Evolutionary conservation across 2,797 vertebrate genomes (phyloP).

Genomic region (Myotis vivesi): DNA sequence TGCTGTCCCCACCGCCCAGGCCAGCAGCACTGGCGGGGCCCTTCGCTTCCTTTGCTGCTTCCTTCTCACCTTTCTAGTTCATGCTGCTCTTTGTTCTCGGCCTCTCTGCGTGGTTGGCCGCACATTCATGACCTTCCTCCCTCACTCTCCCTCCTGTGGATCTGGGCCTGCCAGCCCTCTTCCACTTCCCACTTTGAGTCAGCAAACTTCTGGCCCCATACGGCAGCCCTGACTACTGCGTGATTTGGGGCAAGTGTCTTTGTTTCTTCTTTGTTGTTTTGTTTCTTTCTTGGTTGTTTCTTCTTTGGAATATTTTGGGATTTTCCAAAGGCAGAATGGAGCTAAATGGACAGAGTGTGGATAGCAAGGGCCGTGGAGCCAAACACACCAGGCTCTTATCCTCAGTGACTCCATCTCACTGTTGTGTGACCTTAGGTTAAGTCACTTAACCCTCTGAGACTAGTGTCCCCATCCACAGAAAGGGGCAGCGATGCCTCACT

Average conservation of each 20-base stretch:
- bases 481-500: neutral
- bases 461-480: neutral
- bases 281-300: neutral
- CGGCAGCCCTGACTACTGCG: accelerated
- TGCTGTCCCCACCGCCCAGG: neutral
- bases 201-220: neutral
- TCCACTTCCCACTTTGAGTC: neutral
- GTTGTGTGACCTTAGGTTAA: neutral
- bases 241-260: neutral
- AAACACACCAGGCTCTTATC: neutral
- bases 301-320: neutral
- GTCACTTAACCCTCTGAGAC: neutral
- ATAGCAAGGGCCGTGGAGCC: neutral
- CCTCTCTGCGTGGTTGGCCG: neutral
- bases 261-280: neutral
- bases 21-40: neutral
- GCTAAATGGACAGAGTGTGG: neutral
- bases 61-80: neutral
- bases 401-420: too few relatives aligned
- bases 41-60: neutral
- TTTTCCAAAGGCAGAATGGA: neutral
- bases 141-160: neutral
- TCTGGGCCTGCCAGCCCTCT: neutral
- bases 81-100: neutral
- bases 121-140: neutral